Conservation (phyloP, 2,797 vertebrate species). For the Urophycis tenuis region DNA sequence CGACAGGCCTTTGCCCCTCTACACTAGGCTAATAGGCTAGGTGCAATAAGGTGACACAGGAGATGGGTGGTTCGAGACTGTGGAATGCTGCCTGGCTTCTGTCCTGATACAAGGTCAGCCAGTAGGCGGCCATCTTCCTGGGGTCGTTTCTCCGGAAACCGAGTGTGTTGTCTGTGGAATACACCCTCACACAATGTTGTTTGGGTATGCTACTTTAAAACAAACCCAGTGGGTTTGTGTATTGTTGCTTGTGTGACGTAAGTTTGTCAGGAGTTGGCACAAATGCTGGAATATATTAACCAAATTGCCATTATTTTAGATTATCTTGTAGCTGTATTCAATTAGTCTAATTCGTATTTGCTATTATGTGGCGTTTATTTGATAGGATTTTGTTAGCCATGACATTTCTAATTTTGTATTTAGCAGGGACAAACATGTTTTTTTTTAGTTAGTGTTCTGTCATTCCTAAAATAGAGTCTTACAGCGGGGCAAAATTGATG, state of each 20-base stretch:
- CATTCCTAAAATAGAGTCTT: not conserved
- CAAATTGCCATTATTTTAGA: not conserved
- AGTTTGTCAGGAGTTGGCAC: not conserved
- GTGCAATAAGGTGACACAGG: conserved; percentile 32
- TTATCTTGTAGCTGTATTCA: not conserved
- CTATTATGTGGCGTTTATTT: not conserved
- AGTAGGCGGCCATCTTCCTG: conserved; percentile 24
- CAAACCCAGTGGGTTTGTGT: not conserved
- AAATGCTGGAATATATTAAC: not conserved
- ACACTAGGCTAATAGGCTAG: not conserved
- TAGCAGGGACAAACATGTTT: not conserved
- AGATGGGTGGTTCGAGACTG: conserved; percentile 33
- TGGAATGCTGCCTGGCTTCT: conserved; percentile 41
- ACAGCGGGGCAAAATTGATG: not conserved
- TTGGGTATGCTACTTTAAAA: conserved; percentile 17
- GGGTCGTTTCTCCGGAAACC: conserved; percentile 20
- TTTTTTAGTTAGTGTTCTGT: not conserved
- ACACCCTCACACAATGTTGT: not conserved
- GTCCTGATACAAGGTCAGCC: conserved; percentile 30
- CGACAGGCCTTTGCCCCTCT: conserved; percentile 18
- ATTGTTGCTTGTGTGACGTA: not conserved
- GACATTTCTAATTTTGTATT: not conserved
- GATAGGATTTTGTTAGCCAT: not conserved
- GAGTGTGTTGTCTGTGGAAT: not conserved
- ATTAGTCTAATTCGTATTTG: not conserved